Conservation (phyloP, 2,797 vertebrate species). For the Perodicticus potto region DNA sequence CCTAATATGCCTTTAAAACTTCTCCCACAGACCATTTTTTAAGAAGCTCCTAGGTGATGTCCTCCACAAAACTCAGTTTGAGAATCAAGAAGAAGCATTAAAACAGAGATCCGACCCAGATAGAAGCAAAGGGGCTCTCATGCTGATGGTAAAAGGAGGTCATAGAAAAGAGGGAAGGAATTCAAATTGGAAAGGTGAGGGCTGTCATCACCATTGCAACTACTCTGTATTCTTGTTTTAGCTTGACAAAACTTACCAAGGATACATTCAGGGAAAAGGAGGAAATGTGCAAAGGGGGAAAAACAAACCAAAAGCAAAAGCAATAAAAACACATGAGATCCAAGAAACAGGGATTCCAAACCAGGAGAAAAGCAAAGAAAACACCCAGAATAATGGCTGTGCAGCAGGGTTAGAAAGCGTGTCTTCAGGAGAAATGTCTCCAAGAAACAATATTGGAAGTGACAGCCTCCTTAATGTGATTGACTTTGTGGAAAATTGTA, state of each 20-base stretch:
- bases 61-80: not conserved
- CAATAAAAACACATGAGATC: not conserved
- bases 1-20: constrained; percentile 8
- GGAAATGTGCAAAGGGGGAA: not conserved
- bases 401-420: not conserved
- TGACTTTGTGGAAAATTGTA: constrained; percentile 46
- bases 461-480: constrained; percentile 14
- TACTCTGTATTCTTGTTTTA: not conserved
- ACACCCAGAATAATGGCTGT: not conserved
- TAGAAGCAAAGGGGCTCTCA: not conserved
- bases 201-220: not conserved
- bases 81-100: not conserved
- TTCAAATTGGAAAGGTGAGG: not conserved
- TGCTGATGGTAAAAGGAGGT: not conserved
- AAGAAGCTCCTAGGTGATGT: not conserved
- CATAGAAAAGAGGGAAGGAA: not conserved
- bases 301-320: not conserved
- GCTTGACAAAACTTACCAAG: not conserved
- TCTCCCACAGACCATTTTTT: not conserved
- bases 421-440: not conserved
- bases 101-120: not conserved
- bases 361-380: not conserved
- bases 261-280: not conserved
- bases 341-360: not conserved
- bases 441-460: not conserved